Percentiles rank a stretch among this genome's conserved stretches.
These are phyloP conservation scores for Atractosteus spatula DNA, from an alignment of 2,113 vertebrate genomes.

Conservation along the genomic window DNA sequence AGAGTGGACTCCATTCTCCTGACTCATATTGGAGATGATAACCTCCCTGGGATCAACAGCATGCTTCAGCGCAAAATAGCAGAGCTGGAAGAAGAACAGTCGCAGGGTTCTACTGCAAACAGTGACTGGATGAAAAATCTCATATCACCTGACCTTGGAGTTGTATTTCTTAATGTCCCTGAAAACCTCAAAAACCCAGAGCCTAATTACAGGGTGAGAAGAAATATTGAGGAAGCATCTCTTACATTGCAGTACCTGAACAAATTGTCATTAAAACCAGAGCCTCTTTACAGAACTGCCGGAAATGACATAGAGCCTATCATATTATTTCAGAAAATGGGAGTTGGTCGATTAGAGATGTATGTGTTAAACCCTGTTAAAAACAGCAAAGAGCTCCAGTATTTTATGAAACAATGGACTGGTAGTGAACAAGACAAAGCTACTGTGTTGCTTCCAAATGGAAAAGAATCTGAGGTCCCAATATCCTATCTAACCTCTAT, in stretches of 20 bases:
- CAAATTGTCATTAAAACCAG: conserved; percentile 86
- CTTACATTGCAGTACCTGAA: conserved; percentile 84
- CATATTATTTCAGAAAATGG: conserved; percentile 96
- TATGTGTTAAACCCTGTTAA: conserved; percentile 92
- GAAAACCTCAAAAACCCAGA: conserved; percentile 81
- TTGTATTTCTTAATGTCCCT: conserved; percentile 90
- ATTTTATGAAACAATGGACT: conserved; percentile 95
- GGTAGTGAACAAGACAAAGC: conserved; percentile 83
- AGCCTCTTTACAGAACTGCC: conserved; percentile 78
- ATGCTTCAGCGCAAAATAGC: conserved; percentile 90
- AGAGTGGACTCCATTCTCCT: conserved; percentile 93
- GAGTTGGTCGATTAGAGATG: conserved; percentile 94
- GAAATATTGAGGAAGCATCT: conserved; percentile 82
- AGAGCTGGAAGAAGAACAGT: conserved; percentile 90
- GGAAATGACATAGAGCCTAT: conserved; percentile 85
- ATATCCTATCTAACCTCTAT: conserved; percentile 86
- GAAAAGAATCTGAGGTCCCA: conserved; percentile 86
- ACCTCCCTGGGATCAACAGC: conserved; percentile 92
- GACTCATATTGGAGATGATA: conserved; percentile 90
- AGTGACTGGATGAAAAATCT: conserved; percentile 97
- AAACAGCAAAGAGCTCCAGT: conserved; percentile 90
- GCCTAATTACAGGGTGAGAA: conserved; percentile 76
- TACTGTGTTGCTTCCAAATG: conserved; percentile 79
- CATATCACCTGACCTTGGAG: conserved; percentile 92
- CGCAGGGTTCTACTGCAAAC: conserved; percentile 88